Percentiles rank a stretch among this genome's conserved stretches.
These are phyloP conservation scores for Sphyrna mokarran DNA, from an alignment of 2,113 vertebrate genomes.

Conservation along the genomic window DNA sequence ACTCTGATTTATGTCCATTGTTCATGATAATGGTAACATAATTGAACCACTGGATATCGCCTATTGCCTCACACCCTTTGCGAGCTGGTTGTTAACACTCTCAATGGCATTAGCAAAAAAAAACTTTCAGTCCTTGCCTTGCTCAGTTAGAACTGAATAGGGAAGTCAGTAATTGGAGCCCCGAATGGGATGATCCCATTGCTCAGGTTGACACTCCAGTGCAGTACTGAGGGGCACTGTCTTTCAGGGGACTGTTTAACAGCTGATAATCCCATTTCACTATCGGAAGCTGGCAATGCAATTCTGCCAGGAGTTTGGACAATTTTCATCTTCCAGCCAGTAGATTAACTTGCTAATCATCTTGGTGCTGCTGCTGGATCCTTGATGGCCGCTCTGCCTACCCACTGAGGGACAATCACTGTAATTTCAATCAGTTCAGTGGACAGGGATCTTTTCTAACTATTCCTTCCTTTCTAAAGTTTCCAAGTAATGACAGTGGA, in stretches of 20 bases:
- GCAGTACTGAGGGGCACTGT: background rate
- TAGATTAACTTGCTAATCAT: background rate
- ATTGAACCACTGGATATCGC: background rate
- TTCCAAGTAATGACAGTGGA: background rate
- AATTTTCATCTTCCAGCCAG: background rate
- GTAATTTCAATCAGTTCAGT: background rate
- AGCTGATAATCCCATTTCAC: background rate
- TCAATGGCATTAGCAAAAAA: no score
- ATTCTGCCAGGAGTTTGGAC: background rate
- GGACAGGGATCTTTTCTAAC: background rate
- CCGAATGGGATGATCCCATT: background rate
- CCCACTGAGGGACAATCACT: background rate
- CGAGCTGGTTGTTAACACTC: no score
- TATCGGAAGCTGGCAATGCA: background rate
- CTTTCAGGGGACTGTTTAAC: background rate
- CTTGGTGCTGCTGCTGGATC: background rate
- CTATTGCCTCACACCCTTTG: background rate
- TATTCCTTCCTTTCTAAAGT: background rate
- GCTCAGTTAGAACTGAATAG: background rate
- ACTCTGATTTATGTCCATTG: background rate
- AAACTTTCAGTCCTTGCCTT: background rate
- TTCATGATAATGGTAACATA: background rate
- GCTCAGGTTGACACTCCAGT: background rate
- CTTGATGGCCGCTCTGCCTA: background rate
- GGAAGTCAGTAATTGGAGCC: background rate